These are phyloP conservation scores for Vultur gryphus DNA, from an alignment of 2,797 vertebrate species.

Conservation along the genomic window DNA sequence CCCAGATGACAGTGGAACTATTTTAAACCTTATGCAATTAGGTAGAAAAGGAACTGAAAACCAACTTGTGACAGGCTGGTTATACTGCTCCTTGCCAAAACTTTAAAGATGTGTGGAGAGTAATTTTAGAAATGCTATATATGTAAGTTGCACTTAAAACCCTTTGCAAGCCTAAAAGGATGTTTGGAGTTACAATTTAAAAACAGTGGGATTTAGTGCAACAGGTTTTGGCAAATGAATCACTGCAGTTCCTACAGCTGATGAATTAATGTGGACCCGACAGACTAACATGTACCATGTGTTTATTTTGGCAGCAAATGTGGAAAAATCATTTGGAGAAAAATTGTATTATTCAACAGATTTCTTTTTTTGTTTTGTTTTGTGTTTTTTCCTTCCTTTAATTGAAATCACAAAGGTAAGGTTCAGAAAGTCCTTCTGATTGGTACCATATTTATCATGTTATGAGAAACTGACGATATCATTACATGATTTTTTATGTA, in stretches of 20 bases:
- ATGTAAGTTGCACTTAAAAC: conserved; percentile 48
- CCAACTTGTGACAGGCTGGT: neutral
- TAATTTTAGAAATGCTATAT: conserved; percentile 51
- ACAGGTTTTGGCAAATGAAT: conserved; percentile 74
- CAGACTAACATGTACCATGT: conserved; percentile 77
- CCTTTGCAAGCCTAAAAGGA: conserved; percentile 69
- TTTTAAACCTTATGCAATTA: neutral
- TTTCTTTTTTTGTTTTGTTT: conserved; percentile 53
- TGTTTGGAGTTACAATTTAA: conserved; percentile 76
- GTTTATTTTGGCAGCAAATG: conserved; percentile 78
- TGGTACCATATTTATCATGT: conserved; percentile 42
- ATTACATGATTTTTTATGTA: neutral
- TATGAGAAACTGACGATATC: neutral
- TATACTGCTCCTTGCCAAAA: neutral
- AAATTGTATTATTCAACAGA: conserved; percentile 71
- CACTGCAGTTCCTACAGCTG: conserved; percentile 71
- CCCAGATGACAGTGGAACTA: neutral
- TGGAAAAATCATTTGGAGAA: conserved; percentile 81
- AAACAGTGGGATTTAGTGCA: conserved; percentile 78
- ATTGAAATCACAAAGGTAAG: conserved; percentile 72
- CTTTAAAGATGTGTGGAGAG: neutral
- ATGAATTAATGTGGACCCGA: conserved; percentile 64
- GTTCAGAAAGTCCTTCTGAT: conserved; percentile 64
- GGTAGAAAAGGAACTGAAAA: neutral
- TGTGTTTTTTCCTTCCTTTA: conserved; percentile 43